These are phyloP conservation scores for Hippopotamyrus pictus DNA, from an alignment of 2,797 vertebrate genomes.

Conservation along the genomic window DNA sequence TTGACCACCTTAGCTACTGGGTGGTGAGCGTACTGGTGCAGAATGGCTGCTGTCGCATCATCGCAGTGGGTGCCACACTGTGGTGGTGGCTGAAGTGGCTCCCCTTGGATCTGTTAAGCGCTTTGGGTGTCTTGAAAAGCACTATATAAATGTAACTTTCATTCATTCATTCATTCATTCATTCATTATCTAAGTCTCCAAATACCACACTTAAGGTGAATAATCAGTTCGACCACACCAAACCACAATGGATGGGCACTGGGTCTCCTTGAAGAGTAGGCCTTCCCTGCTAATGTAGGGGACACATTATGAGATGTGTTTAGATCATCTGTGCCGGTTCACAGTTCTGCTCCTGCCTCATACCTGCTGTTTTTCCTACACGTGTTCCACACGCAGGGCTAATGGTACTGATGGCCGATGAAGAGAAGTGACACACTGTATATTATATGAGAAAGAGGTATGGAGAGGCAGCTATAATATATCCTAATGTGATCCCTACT, in stretches of 20 bases:
- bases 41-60: not conserved
- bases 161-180: not conserved
- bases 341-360: not conserved
- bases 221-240: not conserved
- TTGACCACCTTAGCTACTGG: not conserved
- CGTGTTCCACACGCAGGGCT: not conserved
- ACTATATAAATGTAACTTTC: not conserved
- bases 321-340: not conserved
- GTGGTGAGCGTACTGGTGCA: not conserved
- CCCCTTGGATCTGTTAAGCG: not conserved
- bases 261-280: not conserved
- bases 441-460: not conserved
- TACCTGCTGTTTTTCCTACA: not conserved
- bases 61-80: not conserved
- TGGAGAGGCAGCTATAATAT: not conserved
- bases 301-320: not conserved
- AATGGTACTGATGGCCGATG: not conserved
- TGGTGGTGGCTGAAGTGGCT: not conserved
- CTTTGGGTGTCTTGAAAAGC: not conserved
- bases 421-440: not conserved
- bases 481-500: not conserved
- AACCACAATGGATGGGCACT: not conserved
- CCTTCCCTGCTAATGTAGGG: not conserved
- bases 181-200: not conserved
- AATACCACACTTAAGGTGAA: not conserved